phyloP scores from a whole-genome alignment of 2,113 vertebrate species.

The Colistium nudipinnis region DNA sequence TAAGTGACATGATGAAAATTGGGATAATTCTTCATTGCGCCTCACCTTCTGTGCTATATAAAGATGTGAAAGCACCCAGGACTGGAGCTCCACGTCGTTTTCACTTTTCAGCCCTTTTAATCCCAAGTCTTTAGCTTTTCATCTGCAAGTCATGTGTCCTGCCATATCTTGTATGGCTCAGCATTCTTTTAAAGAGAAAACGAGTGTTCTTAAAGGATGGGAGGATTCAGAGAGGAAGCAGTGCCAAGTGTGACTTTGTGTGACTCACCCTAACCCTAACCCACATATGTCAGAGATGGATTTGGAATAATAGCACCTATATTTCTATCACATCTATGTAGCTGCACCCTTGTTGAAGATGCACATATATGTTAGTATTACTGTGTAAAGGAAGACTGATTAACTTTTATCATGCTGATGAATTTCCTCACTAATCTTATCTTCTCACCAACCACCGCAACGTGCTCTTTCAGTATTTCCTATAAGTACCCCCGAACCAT shows the following conservation, averaged over 20 bases:
- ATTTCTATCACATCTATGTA: slow-evolving; percentile 9
- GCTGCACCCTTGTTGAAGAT: background rate
- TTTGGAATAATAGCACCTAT: slow-evolving; percentile 13
- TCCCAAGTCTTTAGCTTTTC: no score
- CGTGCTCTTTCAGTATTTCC: slow-evolving; percentile 89
- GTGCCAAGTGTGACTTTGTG: background rate
- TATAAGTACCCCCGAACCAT: slow-evolving; percentile 98
- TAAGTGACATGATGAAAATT: slow-evolving; percentile 47
- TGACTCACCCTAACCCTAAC: no score
- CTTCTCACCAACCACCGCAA: slow-evolving; percentile 16
- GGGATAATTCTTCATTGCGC: slow-evolving; percentile 14
- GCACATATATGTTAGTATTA: slow-evolving; percentile 7
- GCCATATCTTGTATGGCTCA: no score
- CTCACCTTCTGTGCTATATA: slow-evolving; percentile 28
- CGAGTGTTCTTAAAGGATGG: background rate
- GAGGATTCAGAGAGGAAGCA: background rate
- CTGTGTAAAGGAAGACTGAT: background rate
- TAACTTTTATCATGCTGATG: slow-evolving; percentile 13
- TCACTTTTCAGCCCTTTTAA: no score
- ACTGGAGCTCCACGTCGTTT: no score
- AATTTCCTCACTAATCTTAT: slow-evolving; percentile 4
- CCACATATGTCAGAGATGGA: background rate
- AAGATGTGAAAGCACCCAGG: slow-evolving; percentile 1
- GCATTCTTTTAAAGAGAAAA: no score
- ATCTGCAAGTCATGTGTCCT: no score